A percentile compares a stretch with the other conserved stretches of the same genome.
Conservation (phyloP, 2,888 invertebrate genomes). For the Sinotaia quadrata region DNA sequence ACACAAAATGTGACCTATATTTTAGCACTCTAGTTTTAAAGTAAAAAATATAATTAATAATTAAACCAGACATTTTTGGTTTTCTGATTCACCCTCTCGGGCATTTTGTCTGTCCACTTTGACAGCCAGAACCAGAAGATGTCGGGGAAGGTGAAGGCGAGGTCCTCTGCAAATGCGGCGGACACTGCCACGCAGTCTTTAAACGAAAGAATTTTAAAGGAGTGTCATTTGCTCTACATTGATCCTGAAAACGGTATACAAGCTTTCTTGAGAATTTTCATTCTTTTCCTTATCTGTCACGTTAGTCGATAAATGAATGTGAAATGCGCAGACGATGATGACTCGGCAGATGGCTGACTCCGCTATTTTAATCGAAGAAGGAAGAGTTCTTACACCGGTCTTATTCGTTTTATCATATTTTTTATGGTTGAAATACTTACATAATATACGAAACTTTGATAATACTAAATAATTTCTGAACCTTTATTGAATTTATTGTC, state of each 20-base stretch:
- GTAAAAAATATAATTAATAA: neutral
- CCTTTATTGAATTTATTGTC: neutral
- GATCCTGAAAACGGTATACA: slow-evolving; percentile 74
- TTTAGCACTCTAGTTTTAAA: neutral
- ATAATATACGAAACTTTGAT: neutral
- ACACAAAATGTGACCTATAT: neutral
- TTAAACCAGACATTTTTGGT: slow-evolving; percentile 28
- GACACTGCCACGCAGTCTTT: slow-evolving; percentile 71
- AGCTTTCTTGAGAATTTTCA: slow-evolving; percentile 3
- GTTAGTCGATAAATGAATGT: neutral
- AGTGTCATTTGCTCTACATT: slow-evolving; percentile 75
- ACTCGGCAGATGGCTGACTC: slow-evolving; percentile 35
- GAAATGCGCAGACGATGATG: slow-evolving; percentile 33
- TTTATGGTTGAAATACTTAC: neutral
- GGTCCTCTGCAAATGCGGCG: slow-evolving; percentile 69
- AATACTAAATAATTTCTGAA: neutral
- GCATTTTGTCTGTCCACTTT: slow-evolving; percentile 42
- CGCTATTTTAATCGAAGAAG: slow-evolving; percentile 23
- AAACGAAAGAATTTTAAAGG: slow-evolving; percentile 75
- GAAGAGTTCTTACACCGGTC: slow-evolving; percentile 20
- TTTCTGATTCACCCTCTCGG: slow-evolving; percentile 9
- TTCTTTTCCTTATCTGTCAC: neutral
- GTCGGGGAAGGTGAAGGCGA: slow-evolving; percentile 71
- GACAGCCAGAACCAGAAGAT: slow-evolving; percentile 59
- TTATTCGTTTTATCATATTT: slow-evolving; percentile 5